Evolutionary conservation across 2,888 invertebrate genomes (phyloP), one percentile per base, ranked within the genome.

Genomic region (Nysson spinosus): DNA sequence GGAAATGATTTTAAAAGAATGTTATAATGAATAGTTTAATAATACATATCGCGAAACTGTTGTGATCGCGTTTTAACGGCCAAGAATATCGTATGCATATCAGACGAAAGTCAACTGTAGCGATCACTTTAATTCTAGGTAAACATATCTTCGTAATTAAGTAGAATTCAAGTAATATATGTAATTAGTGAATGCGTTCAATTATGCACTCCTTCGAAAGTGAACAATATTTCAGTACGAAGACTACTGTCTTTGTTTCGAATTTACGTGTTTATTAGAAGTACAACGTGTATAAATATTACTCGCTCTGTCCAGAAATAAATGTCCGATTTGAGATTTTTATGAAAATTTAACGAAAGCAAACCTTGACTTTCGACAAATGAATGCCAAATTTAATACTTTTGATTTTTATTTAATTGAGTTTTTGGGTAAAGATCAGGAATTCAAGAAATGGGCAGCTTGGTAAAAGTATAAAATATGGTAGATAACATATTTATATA

Each of bases 31-130:
- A n/a, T n/a, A n/a, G n/a, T n/a, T 7, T 60, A 64, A 17, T 60
- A 40, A 54, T 55, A 58, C 43, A 44, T 76, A 80, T 77, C 75
- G 77, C 74, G 69, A 68, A 71, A 50, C 60, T 52, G 58, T 76
- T 81, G 81, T 81, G 80, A 81, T 83, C 79, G 79, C 82, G 72
- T 58, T 67, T 69, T 75, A 75, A 79, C 83, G 81, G 78, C 84
- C 83, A 81, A 77, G 83, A 85, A 85, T 84, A 82, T 83, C 78
- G 79, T 75, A 67, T 72, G 69, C 85, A 84, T 85, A 85, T 85
- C 84, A 85, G 78, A 78, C 78, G 68, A 64, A 67, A 78, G 72
- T 73, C 81, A 81, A 47, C 37, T n/a, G 50, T 73, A 76, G 73
- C 49, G 51, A 65, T 52, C 47, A 75, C 50, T 20, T 56, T 56